phyloP scores from a whole-genome alignment of 2,113 vertebrate genomes.

The Anarrhichthys ocellatus region DNA sequence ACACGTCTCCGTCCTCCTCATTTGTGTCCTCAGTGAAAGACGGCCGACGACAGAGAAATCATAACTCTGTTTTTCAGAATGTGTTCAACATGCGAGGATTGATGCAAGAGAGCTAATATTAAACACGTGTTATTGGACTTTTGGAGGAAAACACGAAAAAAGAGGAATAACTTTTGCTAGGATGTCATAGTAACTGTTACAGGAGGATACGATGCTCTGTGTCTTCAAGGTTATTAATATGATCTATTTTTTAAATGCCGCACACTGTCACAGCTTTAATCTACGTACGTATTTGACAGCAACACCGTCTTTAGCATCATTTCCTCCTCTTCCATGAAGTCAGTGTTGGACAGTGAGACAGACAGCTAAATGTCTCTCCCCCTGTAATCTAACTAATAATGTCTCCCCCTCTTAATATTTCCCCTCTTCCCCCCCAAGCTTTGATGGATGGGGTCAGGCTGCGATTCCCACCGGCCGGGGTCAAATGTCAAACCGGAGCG shows the following conservation, averaged over 20 bases:
- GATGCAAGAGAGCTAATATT: neutral
- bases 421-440: neutral
- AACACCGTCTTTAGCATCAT: neutral
- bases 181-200: no score
- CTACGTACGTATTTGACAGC: neutral
- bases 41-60: slow-evolving; percentile 21
- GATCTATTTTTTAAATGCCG: neutral
- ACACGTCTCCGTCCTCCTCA: slow-evolving; percentile 43
- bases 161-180: no score
- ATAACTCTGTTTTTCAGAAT: neutral
- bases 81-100: neutral
- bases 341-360: neutral
- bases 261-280: neutral
- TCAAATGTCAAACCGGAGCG: slow-evolving; percentile 67
- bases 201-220: no score
- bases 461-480: slow-evolving; percentile 63
- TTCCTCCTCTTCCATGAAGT: neutral
- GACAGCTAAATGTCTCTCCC: slow-evolving; percentile 48
- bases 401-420: slow-evolving; percentile 64
- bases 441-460: slow-evolving; percentile 83
- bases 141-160: no score
- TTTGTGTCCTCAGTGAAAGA: slow-evolving; percentile 16
- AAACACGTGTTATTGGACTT: no score
- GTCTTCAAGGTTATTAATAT: no score
- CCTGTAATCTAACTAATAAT: slow-evolving; percentile 68